Conservation (phyloP, 1,140 invertebrate genomes). For the Drosophila serrata region DNA sequence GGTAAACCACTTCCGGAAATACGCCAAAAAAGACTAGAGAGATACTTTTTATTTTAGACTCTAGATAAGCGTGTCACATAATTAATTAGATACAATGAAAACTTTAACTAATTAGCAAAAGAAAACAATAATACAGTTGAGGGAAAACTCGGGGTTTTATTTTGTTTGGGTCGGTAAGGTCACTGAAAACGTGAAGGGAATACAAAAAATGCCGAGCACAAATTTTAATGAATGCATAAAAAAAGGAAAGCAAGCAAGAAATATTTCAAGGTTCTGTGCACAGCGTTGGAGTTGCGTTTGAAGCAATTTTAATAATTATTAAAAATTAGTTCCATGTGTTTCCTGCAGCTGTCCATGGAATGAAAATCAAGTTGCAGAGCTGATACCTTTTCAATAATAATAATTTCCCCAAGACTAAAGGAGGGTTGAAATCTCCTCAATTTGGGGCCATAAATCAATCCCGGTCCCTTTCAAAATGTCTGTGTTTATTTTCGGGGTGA, state of each 20-base stretch:
- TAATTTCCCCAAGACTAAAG: conserved; percentile 16
- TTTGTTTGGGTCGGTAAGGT: conserved; percentile 29
- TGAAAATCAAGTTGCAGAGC: conserved; percentile 62
- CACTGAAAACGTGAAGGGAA: conserved; percentile 62
- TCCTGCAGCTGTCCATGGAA: conserved; percentile 69
- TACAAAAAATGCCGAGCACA: conserved; percentile 58
- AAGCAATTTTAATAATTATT: conserved; percentile 79
- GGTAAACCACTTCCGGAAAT: conserved; percentile 54
- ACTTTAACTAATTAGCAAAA: conserved; percentile 77
- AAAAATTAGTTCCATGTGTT: conserved; percentile 81
- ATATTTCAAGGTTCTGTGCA: conserved; percentile 72
- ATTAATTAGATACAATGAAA: conserved; percentile 77
- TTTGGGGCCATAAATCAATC: conserved; percentile 80
- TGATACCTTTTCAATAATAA: conserved; percentile 45
- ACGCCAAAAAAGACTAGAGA: conserved; percentile 30
- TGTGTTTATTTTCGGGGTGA: conserved; percentile 21
- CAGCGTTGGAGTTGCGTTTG: conserved; percentile 33
- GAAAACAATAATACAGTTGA: conserved; percentile 51
- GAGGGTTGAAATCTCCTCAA: conserved; percentile 64
- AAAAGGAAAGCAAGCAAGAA: conserved; percentile 41
- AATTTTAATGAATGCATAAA: conserved; percentile 80
- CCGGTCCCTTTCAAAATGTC: conserved; percentile 56
- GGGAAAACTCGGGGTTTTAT: conserved; percentile 24
- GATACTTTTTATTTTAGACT: conserved; percentile 38
- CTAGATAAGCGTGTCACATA: conserved; percentile 80